Evolutionary conservation across 2,888 invertebrate species (phyloP), one percentile per base, ranked within the genome.

Genomic region (Oligia strigilis): DNA sequence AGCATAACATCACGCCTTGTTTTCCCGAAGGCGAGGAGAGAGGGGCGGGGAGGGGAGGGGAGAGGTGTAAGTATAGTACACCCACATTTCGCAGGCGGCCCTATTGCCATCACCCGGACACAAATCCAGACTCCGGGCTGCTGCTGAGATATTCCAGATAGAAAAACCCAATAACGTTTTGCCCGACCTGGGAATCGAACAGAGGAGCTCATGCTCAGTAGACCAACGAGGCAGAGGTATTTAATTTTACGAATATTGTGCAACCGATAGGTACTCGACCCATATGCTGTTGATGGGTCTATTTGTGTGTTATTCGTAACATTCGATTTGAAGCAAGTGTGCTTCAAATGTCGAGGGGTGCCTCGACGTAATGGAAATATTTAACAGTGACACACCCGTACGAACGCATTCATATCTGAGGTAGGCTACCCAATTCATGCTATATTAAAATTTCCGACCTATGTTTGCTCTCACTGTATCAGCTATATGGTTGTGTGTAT

Each of bases 381-480:
- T 69, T n/a, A 36, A 74, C 8, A 5, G 43, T 60, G 49, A 60
- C 4, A 60, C 36, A 71, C 52, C 36, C 58, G 49, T 13, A 13
- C 17, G n/a, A 43, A 58, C 17, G 49, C 66, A 58, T 64, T 43
- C 14, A 43, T 29, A 29, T 58, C 58, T 4, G 58, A 36, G 36
- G 19, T n/a, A 23, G 29, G 46, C 2, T 58, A 36, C 2, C 4
- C 17, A 49, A 60, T 71, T 23, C 29, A 19, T 17, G 40, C 60
- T 72, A 64, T 67, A 71, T 64, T 66, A 66, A 43, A 67, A 71
- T 67, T 69, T 64, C 19, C 14, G 62, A 70, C 36, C 13, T 36
- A n/a, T 52, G 43, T 72, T 29, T 14, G 17, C n/a, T 58, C 23
- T 52, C 36, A 29, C 11, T 66, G 36, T 49, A 52, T 70, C 29